phyloP scores from a whole-genome alignment of 30 jellyfish, hydroid and myxozoan species.

The Phacellophora camtschatica region DNA sequence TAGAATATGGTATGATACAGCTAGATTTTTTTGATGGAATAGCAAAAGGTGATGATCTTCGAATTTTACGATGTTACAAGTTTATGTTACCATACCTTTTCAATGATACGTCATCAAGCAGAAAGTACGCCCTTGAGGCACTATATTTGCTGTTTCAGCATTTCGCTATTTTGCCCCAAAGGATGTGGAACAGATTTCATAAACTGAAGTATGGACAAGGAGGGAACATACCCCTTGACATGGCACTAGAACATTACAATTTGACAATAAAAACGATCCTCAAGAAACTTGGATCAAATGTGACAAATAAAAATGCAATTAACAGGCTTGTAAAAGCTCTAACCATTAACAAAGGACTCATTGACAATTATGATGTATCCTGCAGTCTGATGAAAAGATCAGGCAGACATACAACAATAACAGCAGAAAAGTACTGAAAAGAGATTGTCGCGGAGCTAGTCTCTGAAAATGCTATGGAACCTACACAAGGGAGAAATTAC shows the following conservation, averaged over 20 bases:
- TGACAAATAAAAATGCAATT: not conserved
- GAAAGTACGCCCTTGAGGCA: slow-evolving; percentile 37
- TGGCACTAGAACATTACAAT: slow-evolving; percentile 25
- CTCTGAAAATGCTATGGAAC: too few relatives aligned
- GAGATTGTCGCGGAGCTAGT: too few relatives aligned
- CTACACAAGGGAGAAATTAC: not conserved
- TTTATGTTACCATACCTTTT: slow-evolving; percentile 1
- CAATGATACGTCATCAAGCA: not conserved
- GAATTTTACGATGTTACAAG: not conserved
- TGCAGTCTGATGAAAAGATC: not conserved
- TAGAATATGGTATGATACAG: not conserved
- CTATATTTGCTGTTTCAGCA: not conserved
- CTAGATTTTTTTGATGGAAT: not conserved
- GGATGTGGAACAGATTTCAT: slow-evolving; percentile 25
- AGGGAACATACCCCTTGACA: slow-evolving; percentile 57
- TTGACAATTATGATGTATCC: not conserved
- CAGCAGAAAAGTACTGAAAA: too few relatives aligned
- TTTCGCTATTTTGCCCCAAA: not conserved
- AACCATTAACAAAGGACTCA: too few relatives aligned
- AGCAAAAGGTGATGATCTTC: not conserved
- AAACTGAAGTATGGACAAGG: slow-evolving; percentile 25
- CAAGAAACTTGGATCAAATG: slow-evolving; percentile 22
- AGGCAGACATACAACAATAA: not conserved
- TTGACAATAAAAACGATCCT: not conserved
- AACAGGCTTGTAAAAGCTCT: not conserved